Evolutionary conservation across 2,113 vertebrate species (phyloP), one percentile per base, ranked within the genome.

Genomic region (Zapus hudsonius): DNA sequence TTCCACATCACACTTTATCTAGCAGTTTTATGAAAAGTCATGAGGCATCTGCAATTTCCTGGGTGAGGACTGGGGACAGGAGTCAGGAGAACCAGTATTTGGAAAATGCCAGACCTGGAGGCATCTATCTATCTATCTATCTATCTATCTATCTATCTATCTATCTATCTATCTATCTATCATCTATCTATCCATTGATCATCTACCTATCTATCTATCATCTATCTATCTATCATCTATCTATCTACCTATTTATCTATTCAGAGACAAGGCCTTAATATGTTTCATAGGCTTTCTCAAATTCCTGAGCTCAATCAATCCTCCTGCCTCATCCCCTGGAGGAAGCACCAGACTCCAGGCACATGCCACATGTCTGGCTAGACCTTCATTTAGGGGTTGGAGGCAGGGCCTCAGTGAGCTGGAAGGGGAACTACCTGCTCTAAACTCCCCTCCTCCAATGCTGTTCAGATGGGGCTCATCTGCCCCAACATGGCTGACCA

Each of bases 341-440:
- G 42, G 1, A 40, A 33, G 4, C 9, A 36, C n/a, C n/a, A 31
- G 20, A 59, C 38, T 61, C 17, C 31, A 59, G 36, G 29, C 6
- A 13, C 20, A 15, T 13, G 17, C 42, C 36, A 17, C 12, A 1
- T 15, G 1, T n/a, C 36, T 47, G 40, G 2, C 7, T 44, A 19
- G 52, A 38, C 47, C 79, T 78, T 59, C 4, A 4, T 59, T 33
- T 73, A 20, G 4, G 40, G 40, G 20, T 84, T 40, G 63, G 44
- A 78, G 73, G 42, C 38, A 1, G 0, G 47, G 31, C n/a, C 55
- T 40, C 22, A 0, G 22, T 69, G 40, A 5, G 47, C 0, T 55
- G 67, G 44, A 82, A 89, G 4, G 64, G 89, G 13, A 63, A 38
- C 52, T 27, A 76, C 57, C 75, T 78, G 80, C 80, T 89, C 33